These are phyloP conservation scores for Carcina quercana DNA, from an alignment of 2,888 invertebrate genomes.

Conservation along the genomic window DNA sequence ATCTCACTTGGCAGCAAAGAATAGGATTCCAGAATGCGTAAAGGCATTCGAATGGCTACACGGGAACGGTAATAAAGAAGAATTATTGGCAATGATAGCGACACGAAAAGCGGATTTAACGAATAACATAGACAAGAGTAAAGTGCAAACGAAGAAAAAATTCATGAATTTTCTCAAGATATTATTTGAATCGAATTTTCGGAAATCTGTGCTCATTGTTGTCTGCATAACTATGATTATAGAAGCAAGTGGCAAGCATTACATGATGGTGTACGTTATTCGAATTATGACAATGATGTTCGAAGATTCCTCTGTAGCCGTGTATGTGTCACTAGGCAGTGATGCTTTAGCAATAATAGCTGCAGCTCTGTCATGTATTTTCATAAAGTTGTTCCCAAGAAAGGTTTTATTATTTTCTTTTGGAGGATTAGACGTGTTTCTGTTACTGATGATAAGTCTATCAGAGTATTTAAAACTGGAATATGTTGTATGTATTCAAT, in stretches of 20 bases:
- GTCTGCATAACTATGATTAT: slow-evolving; percentile 24
- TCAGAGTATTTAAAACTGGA: slow-evolving; percentile 9
- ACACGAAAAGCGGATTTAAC: slow-evolving; percentile 17
- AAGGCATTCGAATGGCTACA: slow-evolving; percentile 28
- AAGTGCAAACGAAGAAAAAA: background rate
- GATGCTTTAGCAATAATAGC: slow-evolving; percentile 28
- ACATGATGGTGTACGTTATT: slow-evolving; percentile 27
- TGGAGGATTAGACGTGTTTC: slow-evolving; percentile 19
- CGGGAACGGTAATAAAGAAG: slow-evolving; percentile 23
- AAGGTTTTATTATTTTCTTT: slow-evolving; percentile 27
- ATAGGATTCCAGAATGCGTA: slow-evolving; percentile 29
- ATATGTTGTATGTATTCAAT: too few relatives aligned
- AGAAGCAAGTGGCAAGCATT: slow-evolving; percentile 32
- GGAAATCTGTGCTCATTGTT: slow-evolving; percentile 25
- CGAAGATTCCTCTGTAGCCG: slow-evolving; percentile 24
- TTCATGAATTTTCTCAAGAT: too few relatives aligned
- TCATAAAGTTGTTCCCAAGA: slow-evolving; percentile 25
- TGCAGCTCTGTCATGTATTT: slow-evolving; percentile 21
- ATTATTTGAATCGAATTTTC: background rate
- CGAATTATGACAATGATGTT: slow-evolving; percentile 31
- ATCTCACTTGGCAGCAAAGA: slow-evolving; percentile 29
- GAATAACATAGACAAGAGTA: slow-evolving; percentile 1
- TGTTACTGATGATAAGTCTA: slow-evolving; percentile 27
- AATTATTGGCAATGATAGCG: slow-evolving; percentile 23
- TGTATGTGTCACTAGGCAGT: slow-evolving; percentile 28